phyloP scores from a whole-genome alignment of 1,140 invertebrate genomes.

The Drosophila asahinai region DNA sequence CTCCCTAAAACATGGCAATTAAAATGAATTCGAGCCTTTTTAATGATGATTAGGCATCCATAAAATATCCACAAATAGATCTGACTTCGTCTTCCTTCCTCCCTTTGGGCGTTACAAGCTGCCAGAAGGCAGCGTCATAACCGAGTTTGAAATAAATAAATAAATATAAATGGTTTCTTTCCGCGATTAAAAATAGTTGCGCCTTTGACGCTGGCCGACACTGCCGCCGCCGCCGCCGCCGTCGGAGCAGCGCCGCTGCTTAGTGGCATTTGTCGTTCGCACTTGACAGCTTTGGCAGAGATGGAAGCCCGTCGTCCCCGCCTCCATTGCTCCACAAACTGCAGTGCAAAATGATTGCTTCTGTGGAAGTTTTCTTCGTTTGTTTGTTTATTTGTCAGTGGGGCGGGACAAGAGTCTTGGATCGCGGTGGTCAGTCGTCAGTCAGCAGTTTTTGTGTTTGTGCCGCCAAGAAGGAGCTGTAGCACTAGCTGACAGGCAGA shows the following conservation, averaged over 20 bases:
- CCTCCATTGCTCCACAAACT: not conserved
- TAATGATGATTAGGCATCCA: conserved; percentile 10
- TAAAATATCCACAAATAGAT: conserved; percentile 12
- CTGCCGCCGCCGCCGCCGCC: conserved; percentile 6
- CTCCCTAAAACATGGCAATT: not conserved
- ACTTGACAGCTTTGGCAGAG: conserved; percentile 68
- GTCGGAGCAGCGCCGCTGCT: conserved; percentile 48
- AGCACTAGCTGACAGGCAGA: conserved; percentile 13
- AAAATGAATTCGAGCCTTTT: not conserved
- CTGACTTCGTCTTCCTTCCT: not conserved
- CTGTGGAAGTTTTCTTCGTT: conserved; percentile 35
- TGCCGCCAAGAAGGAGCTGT: conserved; percentile 6
- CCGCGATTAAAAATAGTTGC: conserved; percentile 72
- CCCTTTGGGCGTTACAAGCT: conserved; percentile 19
- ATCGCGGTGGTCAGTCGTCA: conserved; percentile 35
- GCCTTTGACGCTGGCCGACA: conserved; percentile 51
- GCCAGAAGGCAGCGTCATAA: conserved; percentile 29
- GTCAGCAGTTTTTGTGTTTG: conserved; percentile 41
- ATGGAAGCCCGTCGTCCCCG: conserved; percentile 16
- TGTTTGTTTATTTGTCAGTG: conserved; percentile 31
- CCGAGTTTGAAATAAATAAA: conserved; percentile 37
- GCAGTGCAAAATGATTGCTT: conserved; percentile 47
- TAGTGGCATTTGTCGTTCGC: conserved; percentile 78
- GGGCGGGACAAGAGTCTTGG: conserved; percentile 32
- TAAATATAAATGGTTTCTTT: conserved; percentile 76